Evolutionary conservation across 1,140 invertebrate genomes (phyloP), one percentile per base, ranked within the genome.

Genomic region (Forficula auricularia): DNA sequence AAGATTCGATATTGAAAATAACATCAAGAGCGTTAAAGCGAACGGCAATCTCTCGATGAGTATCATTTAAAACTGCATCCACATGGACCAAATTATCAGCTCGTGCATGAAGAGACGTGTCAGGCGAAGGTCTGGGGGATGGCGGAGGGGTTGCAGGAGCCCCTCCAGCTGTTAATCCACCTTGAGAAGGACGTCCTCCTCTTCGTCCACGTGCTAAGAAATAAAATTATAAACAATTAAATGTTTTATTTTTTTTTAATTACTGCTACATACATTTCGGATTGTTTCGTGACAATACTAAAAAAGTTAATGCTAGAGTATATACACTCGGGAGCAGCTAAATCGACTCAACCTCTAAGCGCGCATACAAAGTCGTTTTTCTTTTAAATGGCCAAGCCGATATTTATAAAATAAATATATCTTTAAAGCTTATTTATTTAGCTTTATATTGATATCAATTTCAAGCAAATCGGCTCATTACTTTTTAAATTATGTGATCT

Each of bases 11-110:
- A 57, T 86, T 94, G 16, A 96, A 73, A 9, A 86, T 77, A 20
- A 92, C 66, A 55, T 94, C 88, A 34, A 97, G 61, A 51, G 84
- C 81, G 57, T 89, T 94, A 57, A 96, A 92, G 57, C 94, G 81
- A 4, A 96, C 75, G 41, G 68, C 65, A n/a, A 76, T 61, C 45
- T 63, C 65, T 19, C 67, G 59, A 45, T 70, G 66, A 4, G 65
- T 65, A 55, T 77, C 72, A 22, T 77, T 66, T 19, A 77, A 50
- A 3, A 67, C 43, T 2, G 75, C 59, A 42, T 68, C 70, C 36
- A 80, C 72, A 30, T 72, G 62, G 1, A 80, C 77, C 6, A 81
- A 55, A 55, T 66, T 65, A 30, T 68, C 61, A 40, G 59, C 50
- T 30, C 49, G 46, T 42, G 52, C 52, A 42, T 52, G 40, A 22